Percentiles rank a stretch among this genome's conserved stretches.
Conservation (phyloP, 2,113 vertebrate genomes). For the Colinus virginianus region DNA sequence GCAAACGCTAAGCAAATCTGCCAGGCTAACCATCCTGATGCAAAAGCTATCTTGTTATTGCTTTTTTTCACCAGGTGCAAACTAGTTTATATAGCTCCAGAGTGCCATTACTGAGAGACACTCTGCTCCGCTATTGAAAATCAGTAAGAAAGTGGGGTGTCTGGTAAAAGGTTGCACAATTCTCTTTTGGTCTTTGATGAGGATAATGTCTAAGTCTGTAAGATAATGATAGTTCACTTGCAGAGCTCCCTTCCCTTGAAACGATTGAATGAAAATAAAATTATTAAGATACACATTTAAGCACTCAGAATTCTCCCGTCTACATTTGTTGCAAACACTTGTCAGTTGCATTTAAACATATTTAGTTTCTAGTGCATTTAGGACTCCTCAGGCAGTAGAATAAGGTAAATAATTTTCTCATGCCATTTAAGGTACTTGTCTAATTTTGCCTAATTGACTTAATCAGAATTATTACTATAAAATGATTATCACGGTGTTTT, state of each 20-base stretch:
- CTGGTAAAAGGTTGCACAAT: neutral
- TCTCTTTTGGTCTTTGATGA: neutral
- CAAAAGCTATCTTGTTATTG: neutral
- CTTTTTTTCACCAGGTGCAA: neutral
- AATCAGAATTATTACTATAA: slow-evolving; percentile 46
- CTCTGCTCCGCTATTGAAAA: neutral
- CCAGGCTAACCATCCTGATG: neutral
- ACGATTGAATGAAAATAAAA: slow-evolving; percentile 49
- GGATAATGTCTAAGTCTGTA: neutral
- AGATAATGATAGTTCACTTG: neutral
- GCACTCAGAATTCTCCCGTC: slow-evolving; percentile 12
- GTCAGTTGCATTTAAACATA: slow-evolving; percentile 33
- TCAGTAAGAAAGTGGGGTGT: neutral
- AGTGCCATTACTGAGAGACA: neutral
- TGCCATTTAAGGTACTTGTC: slow-evolving; percentile 57
- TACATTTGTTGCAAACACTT: slow-evolving; percentile 15
- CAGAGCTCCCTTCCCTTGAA: neutral
- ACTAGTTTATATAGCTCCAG: neutral
- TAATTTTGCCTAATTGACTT: slow-evolving; percentile 74
- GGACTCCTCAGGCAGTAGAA: slow-evolving; percentile 39
- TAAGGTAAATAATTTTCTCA: slow-evolving; percentile 57
- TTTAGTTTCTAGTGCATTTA: slow-evolving; percentile 46
- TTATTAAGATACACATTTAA: slow-evolving; percentile 45
- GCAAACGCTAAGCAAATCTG: neutral
- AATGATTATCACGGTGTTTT: slow-evolving; percentile 47